Conservation (phyloP, 2,888 invertebrate species). For the Nineta flava region DNA sequence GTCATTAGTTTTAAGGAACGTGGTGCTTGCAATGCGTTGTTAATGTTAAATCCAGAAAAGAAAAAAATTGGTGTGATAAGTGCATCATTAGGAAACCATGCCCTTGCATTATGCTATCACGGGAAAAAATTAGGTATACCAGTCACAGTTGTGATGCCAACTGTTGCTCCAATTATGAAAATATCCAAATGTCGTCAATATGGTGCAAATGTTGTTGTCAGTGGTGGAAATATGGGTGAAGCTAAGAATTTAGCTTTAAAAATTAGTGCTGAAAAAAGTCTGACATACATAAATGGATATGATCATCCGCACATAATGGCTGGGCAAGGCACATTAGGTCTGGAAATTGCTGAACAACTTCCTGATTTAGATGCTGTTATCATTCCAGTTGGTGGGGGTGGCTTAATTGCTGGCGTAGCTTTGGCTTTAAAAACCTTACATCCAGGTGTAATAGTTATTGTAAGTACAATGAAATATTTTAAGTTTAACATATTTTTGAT, state of each 20-base stretch:
- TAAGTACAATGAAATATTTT: constrained; percentile 29
- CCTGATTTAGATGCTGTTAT: constrained; percentile 75
- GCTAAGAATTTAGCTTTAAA: constrained; percentile 66
- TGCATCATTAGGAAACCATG: constrained; percentile 90
- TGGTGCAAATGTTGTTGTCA: constrained; percentile 70
- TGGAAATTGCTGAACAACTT: constrained; percentile 86
- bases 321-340: constrained; percentile 85
- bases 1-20: constrained; percentile 74
- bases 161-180: constrained; percentile 91
- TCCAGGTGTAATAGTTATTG: constrained; percentile 71
- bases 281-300: constrained; percentile 84
- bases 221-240: constrained; percentile 71
- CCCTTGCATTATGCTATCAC: constrained; percentile 61
- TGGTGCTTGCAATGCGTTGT: constrained; percentile 74
- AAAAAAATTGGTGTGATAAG: constrained; percentile 70
- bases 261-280: constrained; percentile 49
- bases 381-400: constrained; percentile 89
- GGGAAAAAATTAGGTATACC: constrained; percentile 42
- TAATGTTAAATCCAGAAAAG: constrained; percentile 56
- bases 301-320: constrained; percentile 93
- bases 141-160: constrained; percentile 81
- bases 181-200: constrained; percentile 72
- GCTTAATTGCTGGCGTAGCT: constrained; percentile 80
- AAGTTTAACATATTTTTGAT: neutral
- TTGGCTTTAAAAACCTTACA: constrained; percentile 76